phyloP scores from a whole-genome alignment of 2,888 invertebrate species.

The Agelastica alni region DNA sequence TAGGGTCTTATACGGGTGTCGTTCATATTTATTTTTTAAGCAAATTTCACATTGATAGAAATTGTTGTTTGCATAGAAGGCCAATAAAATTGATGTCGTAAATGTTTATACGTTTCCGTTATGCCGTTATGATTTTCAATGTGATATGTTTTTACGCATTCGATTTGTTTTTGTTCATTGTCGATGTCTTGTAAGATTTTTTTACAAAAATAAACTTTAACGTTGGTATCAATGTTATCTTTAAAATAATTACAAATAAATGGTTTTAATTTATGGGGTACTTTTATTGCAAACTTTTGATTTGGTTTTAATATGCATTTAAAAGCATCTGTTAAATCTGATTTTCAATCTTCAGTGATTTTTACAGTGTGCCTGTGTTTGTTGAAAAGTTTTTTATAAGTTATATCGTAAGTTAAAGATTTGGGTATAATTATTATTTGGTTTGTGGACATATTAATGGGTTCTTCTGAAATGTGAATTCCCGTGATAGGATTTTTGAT shows the following conservation, averaged over 20 bases:
- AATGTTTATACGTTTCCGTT: constrained; percentile 52
- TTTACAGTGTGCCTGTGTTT: neutral
- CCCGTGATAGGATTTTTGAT: too few relatives aligned
- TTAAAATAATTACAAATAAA: neutral
- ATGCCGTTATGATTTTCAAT: constrained; percentile 3
- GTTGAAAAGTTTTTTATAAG: neutral
- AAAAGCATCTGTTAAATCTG: too few relatives aligned
- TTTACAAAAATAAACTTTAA: neutral
- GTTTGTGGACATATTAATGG: neutral
- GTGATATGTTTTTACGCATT: constrained; percentile 1
- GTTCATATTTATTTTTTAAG: too few relatives aligned
- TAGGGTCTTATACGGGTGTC: neutral
- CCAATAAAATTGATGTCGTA: too few relatives aligned
- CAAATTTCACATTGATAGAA: too few relatives aligned
- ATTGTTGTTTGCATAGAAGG: too few relatives aligned
- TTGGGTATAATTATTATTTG: neutral
- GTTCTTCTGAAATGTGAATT: neutral
- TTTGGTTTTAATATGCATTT: too few relatives aligned
- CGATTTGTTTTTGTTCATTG: too few relatives aligned
- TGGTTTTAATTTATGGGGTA: neutral
- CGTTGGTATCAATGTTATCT: neutral
- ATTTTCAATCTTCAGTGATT: neutral
- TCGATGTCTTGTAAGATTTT: too few relatives aligned
- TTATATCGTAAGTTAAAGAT: neutral
- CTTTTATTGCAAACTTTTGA: neutral